A percentile compares a stretch with the other conserved stretches of the same genome.
Evolutionary conservation across 2,113 vertebrate genomes (phyloP).

Genomic region (Callopanchax toddi): DNA sequence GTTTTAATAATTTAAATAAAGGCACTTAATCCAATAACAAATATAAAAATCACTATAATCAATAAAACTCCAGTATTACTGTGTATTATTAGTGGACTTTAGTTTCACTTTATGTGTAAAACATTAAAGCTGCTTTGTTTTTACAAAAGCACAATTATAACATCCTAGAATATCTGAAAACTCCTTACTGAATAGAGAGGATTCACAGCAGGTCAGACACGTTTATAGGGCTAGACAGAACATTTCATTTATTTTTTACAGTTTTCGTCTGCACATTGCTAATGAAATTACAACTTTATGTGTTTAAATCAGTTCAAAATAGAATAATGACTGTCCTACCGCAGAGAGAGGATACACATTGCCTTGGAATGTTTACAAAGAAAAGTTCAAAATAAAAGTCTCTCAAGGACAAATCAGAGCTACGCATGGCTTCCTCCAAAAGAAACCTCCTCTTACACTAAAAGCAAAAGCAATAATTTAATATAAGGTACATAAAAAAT

Average conservation of each 20-base stretch:
- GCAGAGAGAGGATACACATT: neutral
- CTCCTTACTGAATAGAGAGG: neutral
- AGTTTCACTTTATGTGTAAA: neutral
- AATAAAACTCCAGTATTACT: neutral
- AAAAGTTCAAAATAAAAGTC: constrained; percentile 1
- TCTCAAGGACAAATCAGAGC: constrained; percentile 1
- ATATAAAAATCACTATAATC: neutral
- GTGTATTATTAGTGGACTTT: neutral
- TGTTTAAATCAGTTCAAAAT: constrained; percentile 1
- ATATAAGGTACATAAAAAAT: too few relatives aligned
- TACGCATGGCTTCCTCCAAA: constrained; percentile 10
- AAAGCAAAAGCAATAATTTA: constrained; percentile 7
- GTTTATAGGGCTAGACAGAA: neutral
- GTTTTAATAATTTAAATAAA: constrained; percentile 20
- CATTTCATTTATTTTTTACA: constrained; percentile 7
- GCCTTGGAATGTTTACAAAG: constrained; percentile 27
- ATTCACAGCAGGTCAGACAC: constrained; percentile 4
- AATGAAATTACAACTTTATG: neutral
- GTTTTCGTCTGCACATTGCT: neutral
- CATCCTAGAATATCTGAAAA: neutral
- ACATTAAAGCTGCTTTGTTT: constrained; percentile 1
- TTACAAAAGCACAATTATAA: neutral
- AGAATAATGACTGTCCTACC: neutral
- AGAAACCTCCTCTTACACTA: constrained; percentile 11
- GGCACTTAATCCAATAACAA: constrained; percentile 17